Conservation (phyloP, 2,113 vertebrate species). For the Climacteris rufus region DNA sequence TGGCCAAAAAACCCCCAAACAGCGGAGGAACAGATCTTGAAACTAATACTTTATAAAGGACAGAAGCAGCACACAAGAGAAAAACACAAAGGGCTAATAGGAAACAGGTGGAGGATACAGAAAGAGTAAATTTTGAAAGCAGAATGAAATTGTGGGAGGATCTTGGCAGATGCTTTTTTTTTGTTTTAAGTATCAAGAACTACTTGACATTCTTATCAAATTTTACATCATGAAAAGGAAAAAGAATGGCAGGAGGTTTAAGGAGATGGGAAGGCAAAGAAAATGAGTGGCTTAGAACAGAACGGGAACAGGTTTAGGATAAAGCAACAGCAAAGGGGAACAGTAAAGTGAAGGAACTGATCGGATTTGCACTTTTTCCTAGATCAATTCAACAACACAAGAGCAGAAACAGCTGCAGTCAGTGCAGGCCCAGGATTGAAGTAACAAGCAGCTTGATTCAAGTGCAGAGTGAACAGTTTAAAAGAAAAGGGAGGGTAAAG, state of each 20-base stretch:
- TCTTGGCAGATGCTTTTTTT: background rate
- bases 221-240: background rate
- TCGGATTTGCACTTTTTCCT: background rate
- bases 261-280: background rate
- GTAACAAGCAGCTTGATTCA: background rate
- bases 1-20: background rate
- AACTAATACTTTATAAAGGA: background rate
- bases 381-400: background rate
- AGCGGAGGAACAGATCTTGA: background rate
- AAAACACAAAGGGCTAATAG: background rate
- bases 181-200: background rate
- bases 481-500: background rate
- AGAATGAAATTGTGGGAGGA: background rate
- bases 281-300: background rate
- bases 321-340: background rate
- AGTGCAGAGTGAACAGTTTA: background rate
- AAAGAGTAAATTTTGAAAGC: background rate
- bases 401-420: background rate
- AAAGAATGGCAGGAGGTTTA: background rate
- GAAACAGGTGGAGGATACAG: background rate
- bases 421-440: background rate
- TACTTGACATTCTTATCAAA: background rate
- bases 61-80: background rate
- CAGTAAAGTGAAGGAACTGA: background rate
- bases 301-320: background rate